These are phyloP conservation scores for Hylyphantes graminicola DNA, from an alignment of 1,140 invertebrate genomes.

Conservation along the genomic window DNA sequence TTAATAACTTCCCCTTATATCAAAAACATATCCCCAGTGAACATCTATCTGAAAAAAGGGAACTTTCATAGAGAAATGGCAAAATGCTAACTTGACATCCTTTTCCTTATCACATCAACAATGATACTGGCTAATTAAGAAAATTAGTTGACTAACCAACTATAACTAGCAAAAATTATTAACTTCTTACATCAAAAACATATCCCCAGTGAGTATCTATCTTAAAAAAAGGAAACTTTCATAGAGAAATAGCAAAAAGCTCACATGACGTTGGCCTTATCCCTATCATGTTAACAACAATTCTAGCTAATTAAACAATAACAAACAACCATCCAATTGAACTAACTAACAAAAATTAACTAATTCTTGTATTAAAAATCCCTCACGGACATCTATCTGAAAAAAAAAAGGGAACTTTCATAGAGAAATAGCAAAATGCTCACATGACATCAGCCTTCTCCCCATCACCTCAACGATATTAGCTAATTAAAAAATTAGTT, in stretches of 20 bases:
- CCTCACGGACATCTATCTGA: slow-evolving; percentile 12
- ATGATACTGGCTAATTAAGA: too few relatives aligned
- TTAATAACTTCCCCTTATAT: too few relatives aligned
- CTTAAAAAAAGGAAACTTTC: slow-evolving; percentile 11
- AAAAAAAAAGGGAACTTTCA: slow-evolving; percentile 21
- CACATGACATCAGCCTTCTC: background rate
- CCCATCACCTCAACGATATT: background rate
- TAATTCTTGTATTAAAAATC: too few relatives aligned
- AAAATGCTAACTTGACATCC: slow-evolving; percentile 49
- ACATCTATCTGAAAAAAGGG: slow-evolving; percentile 12
- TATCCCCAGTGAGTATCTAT: background rate
- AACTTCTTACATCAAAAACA: background rate
- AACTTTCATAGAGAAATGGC: slow-evolving; percentile 7
- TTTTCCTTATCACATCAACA: slow-evolving; percentile 8
- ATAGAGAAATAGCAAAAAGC: slow-evolving; percentile 30
- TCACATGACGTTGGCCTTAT: slow-evolving; percentile 53
- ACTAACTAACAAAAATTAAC: too few relatives aligned
- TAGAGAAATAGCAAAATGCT: slow-evolving; percentile 20
- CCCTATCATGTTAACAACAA: background rate
- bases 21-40: background rate
- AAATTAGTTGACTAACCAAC: too few relatives aligned
- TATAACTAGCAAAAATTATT: too few relatives aligned
- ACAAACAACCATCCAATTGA: too few relatives aligned
- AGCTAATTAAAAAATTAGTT: background rate
- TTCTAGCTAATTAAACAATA: too few relatives aligned